Conservation (phyloP, 2,113 vertebrate genomes). For the Vulpes lagopus region DNA sequence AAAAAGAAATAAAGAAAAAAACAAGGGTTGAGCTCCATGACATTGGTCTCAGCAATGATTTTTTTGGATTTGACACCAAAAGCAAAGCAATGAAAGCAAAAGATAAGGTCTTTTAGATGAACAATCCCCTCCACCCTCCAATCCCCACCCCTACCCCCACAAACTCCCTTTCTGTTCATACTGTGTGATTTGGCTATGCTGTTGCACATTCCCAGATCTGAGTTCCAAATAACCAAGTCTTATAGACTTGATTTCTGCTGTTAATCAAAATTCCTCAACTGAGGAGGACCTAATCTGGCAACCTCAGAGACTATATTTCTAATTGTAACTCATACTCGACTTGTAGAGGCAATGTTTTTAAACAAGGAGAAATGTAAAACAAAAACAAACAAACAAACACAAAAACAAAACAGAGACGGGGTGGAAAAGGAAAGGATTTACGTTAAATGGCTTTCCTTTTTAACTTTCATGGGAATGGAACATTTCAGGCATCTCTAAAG, state of each 20-base stretch:
- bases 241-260: neutral
- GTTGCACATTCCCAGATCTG: neutral
- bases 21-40: neutral
- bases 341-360: slow-evolving; percentile 57
- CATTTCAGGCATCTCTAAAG: neutral
- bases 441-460: slow-evolving; percentile 22
- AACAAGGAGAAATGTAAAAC: neutral
- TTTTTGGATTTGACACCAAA: neutral
- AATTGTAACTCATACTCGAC: slow-evolving; percentile 38
- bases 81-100: neutral
- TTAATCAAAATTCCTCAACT: slow-evolving; percentile 49
- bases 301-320: neutral
- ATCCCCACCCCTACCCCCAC: neutral
- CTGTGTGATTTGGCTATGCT: neutral
- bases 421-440: neutral
- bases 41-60: neutral
- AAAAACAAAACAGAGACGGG: neutral
- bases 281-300: slow-evolving; percentile 26
- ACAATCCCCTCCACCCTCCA: neutral
- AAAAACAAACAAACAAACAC: too few relatives aligned
- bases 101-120: too few relatives aligned
- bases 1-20: neutral
- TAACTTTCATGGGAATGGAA: neutral
- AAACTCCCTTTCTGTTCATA: neutral
- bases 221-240: slow-evolving; percentile 21